phyloP scores from a whole-genome alignment of 2,888 invertebrate genomes.

The Biston stratarius region DNA sequence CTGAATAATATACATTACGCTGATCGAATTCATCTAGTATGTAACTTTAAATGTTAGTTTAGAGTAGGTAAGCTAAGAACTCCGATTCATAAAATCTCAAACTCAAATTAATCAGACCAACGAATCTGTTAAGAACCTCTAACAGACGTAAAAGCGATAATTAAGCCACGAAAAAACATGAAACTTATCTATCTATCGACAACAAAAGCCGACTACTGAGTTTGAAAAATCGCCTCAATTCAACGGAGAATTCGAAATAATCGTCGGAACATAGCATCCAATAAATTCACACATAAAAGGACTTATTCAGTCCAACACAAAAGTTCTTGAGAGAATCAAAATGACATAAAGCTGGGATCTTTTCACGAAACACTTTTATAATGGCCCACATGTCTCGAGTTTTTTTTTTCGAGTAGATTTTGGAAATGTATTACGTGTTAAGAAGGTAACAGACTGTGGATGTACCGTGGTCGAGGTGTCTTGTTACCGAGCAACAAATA shows the following conservation, averaged over 20 bases:
- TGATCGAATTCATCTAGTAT: too few species aligned
- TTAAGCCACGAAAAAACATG: slow-evolving; percentile 66
- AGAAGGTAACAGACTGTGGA: slow-evolving; percentile 80
- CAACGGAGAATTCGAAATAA: slow-evolving; percentile 72
- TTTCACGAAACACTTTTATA: slow-evolving; percentile 77
- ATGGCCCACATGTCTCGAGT: slow-evolving; percentile 75
- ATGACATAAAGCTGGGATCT: slow-evolving; percentile 83
- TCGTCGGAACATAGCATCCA: slow-evolving; percentile 50
- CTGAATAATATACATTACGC: too few species aligned
- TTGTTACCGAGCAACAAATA: slow-evolving; percentile 64
- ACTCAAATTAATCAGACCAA: slow-evolving; percentile 16
- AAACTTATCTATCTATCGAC: slow-evolving; percentile 69
- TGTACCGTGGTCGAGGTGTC: slow-evolving; percentile 55
- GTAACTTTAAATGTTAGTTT: too few species aligned
- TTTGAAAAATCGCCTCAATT: slow-evolving; percentile 85
- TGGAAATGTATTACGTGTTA: slow-evolving; percentile 84
- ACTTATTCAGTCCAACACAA: slow-evolving; percentile 75
- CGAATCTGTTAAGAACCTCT: slow-evolving; percentile 24
- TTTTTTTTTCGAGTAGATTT: slow-evolving; percentile 64
- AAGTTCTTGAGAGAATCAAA: slow-evolving; percentile 82
- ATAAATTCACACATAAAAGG: slow-evolving; percentile 69
- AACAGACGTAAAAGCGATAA: slow-evolving; percentile 60
- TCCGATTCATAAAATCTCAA: too few species aligned
- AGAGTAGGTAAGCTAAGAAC: too few species aligned
- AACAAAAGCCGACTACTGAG: slow-evolving; percentile 82